Percentiles rank a stretch among this genome's conserved stretches.
These are phyloP conservation scores for Ericerus pela DNA, from an alignment of 1,140 invertebrate species.

Conservation along the genomic window DNA sequence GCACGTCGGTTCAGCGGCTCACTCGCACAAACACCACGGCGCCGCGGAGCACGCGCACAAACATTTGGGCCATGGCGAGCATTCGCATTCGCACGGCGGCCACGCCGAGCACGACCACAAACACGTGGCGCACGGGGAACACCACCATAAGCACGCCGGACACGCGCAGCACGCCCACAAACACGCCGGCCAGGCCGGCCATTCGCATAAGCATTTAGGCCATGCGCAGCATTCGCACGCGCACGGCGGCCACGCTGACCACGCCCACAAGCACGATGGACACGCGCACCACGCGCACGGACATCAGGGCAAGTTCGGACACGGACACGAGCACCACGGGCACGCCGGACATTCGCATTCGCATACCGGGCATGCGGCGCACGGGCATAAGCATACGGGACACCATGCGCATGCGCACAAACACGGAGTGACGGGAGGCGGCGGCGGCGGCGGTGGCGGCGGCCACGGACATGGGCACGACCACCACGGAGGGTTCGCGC, in stretches of 20 bases:
- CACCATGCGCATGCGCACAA: constrained; percentile 17
- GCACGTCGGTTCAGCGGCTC: constrained; percentile 18
- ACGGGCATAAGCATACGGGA: constrained; percentile 17
- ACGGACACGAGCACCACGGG: constrained; percentile 18
- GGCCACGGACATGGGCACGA: constrained; percentile 7
- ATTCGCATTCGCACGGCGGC: constrained; percentile 17
- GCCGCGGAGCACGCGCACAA: constrained; percentile 18
- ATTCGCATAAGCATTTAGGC: constrained; percentile 18
- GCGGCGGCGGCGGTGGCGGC: constrained; percentile 4
- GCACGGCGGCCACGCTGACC: constrained; percentile 17
- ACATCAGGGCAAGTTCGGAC: constrained; percentile 16
- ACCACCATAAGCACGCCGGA: constrained; percentile 17
- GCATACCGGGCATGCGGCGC: constrained; percentile 16
- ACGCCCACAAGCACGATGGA: constrained; percentile 18
- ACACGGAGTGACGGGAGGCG: constrained; percentile 14
- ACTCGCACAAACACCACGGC: constrained; percentile 19
- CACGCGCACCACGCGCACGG: constrained; percentile 17
- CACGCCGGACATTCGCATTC: constrained; percentile 18
- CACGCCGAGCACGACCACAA: constrained; percentile 17
- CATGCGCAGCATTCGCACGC: constrained; percentile 19
- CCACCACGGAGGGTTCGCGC: not conserved
- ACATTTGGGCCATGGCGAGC: constrained; percentile 17
- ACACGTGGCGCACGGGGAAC: constrained; percentile 15
- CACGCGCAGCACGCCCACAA: constrained; percentile 17
- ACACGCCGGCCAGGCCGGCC: constrained; percentile 16